Evolutionary conservation across 2,888 invertebrate species (phyloP), one percentile per base, ranked within the genome.

Genomic region (Calameuta pallipes): DNA sequence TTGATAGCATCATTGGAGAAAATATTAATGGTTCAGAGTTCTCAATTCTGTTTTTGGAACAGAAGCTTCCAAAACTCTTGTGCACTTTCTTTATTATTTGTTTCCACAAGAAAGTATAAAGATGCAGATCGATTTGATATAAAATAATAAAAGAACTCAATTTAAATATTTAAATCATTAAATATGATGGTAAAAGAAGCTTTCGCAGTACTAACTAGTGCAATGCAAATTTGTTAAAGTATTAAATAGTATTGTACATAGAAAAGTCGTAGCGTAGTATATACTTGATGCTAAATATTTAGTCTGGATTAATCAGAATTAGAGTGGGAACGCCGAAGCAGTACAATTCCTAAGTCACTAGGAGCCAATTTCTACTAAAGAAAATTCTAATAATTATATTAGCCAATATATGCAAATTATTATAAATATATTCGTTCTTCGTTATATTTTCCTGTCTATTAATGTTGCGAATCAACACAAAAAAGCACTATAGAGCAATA

Each of bases 301-400:
- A 56, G 9, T 23, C 9, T 23, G 56, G 9, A 56, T 34, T 77
- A 70, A 77, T 71, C 23, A n/a, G 56, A 71, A 75, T 74, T 81
- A 76, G 81, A 85, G 83, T 81, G 80, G 81, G 83, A 85, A 80
- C 82, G 81, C 73, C 84, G 80, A 80, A 81, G 79, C 80, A 70
- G 80, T 41, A 56, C 56, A 56, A 56, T 78, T 80, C 78, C 80
- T 77, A 56, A 75, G 76, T 76, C 73, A 80, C 80, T 81, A 82
- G 85, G 85, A 84, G 83, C 83, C 84, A 84, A 85, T 84, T 85
- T 81, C 71, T 76, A 81, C 33, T 75, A 78, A 76, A 79, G 71
- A 77, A 74, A 80, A 76, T 76, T 37, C 70, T 76, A 9, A 71
- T 41, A 36, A 33, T 70, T 73, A 69, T 15, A 36, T 41, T 36